Base-by-base conservation (phyloP, 2,888 invertebrate genomes). In the Strigamia crassipes region DNA sequence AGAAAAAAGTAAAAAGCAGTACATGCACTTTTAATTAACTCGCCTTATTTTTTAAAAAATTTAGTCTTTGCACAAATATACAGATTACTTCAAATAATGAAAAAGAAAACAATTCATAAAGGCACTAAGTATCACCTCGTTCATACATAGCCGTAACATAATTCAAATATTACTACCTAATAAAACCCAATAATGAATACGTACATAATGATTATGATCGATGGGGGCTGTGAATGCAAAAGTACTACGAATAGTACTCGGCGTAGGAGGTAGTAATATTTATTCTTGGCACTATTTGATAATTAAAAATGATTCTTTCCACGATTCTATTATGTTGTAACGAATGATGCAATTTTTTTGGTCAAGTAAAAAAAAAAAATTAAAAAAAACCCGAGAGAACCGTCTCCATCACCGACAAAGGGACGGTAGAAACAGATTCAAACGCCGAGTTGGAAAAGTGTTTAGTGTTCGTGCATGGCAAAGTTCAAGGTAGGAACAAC, bases 401-500 rank as follows among this genome's bases (percentile, higher is more conserved):
- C 1, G n/a, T 51, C n/a, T n/a, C 51, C 51, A n/a, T 51, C 51
- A 51, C 51, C 51, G 1, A 51, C 10, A 8, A 1, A 51, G n/a
- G 51, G 51, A 51, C 51, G 51, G n/a, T n/a, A 51, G n/a, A 15
- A 51, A 51, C 51, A 51, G 42, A 42, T 13, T 42, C 42, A 15
- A 15, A 51, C n/a, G n/a, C n/a, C n/a, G n/a, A 51, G n/a, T 23
- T 23, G 10, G 4, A 51, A 66, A 34, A 34, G 34, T 34, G 34
- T 5, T 5, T 82, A 86, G 81, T 85, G 85, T 18, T 87, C 87
- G 84, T 86, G 86, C 85, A 87, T 86, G 56, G 86, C 85, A 83
- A 88, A 87, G 83, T 87, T 87, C 34, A 87, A 84, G 15, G 87
- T 86, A n/a, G 87, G 87, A 84, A 87, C 86, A 12, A 84, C 83